Percentiles rank a stretch among this genome's conserved stretches.
These are phyloP conservation scores for Ostrea denselamellosa DNA, from an alignment of 1,140 invertebrate genomes.

Conservation along the genomic window DNA sequence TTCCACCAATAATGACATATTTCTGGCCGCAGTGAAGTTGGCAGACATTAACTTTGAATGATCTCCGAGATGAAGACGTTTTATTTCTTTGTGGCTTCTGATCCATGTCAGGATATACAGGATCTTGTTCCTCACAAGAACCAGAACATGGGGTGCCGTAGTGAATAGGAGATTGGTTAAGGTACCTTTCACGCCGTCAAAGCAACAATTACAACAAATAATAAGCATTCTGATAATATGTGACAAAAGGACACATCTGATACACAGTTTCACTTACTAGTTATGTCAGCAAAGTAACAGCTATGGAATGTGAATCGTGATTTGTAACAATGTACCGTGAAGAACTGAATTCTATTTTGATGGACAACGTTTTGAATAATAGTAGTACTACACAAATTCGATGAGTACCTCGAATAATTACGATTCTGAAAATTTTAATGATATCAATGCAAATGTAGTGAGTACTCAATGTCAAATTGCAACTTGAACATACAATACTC, in stretches of 20 bases:
- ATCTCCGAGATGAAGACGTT: neutral
- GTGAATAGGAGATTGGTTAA: constrained; percentile 54
- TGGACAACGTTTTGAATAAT: no score
- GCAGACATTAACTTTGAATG: neutral
- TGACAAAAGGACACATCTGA: no score
- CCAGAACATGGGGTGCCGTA: constrained; percentile 50
- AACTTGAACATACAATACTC: constrained; percentile 51
- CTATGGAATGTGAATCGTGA: no score
- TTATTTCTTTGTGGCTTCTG: constrained; percentile 29
- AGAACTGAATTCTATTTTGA: no score
- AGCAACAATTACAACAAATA: constrained; percentile 57
- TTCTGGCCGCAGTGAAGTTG: constrained; percentile 53
- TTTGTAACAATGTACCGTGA: no score
- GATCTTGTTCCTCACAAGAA: constrained; percentile 54
- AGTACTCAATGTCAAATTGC: no score
- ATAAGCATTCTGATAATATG: neutral
- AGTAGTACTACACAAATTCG: no score
- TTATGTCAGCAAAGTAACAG: no score
- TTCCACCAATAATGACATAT: constrained; percentile 60
- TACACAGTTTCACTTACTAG: no score
- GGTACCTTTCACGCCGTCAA: constrained; percentile 60
- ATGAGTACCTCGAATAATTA: no score
- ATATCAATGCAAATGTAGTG: no score
- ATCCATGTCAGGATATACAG: constrained; percentile 59
- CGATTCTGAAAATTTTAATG: no score